Evolutionary conservation across 2,888 invertebrate genomes (phyloP).

Genomic region (Sphinx pinastri): DNA sequence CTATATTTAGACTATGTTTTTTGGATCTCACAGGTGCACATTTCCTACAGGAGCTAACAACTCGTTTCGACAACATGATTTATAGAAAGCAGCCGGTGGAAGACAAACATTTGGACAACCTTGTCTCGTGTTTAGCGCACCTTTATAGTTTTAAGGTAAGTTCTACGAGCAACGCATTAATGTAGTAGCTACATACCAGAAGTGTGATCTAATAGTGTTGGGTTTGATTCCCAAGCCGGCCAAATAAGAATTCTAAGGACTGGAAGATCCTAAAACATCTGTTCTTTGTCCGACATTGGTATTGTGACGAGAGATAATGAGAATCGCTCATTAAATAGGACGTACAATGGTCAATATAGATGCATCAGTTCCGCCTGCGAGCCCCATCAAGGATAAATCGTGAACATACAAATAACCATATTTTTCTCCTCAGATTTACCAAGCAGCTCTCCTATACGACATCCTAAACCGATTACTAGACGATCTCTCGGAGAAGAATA

Average conservation of each 20-base stretch:
- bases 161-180: background rate
- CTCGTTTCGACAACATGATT: conserved; percentile 86
- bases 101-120: conserved; percentile 92
- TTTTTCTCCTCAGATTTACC: conserved; percentile 85
- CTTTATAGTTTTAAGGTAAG: conserved; percentile 94
- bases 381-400: too few relatives aligned
- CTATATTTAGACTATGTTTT: too few relatives aligned
- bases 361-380: too few relatives aligned
- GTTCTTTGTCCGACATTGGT: too few relatives aligned
- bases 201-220: background rate
- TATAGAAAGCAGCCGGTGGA: conserved; percentile 79
- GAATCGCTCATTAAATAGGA: too few relatives aligned
- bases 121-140: conserved; percentile 89
- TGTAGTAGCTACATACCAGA: too few relatives aligned
- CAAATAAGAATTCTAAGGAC: too few relatives aligned
- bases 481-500: conserved; percentile 88
- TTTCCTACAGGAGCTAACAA: conserved; percentile 90
- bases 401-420: background rate
- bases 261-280: too few relatives aligned
- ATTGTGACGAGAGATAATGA: too few relatives aligned
- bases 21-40: conserved; percentile 85
- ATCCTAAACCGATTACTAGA: conserved; percentile 87
- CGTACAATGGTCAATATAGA: too few relatives aligned
- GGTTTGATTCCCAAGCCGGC: background rate
- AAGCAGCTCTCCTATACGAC: conserved; percentile 91